These are phyloP conservation scores for Peucedramus taeniatus DNA, from an alignment of 2,113 vertebrate species.

Conservation along the genomic window DNA sequence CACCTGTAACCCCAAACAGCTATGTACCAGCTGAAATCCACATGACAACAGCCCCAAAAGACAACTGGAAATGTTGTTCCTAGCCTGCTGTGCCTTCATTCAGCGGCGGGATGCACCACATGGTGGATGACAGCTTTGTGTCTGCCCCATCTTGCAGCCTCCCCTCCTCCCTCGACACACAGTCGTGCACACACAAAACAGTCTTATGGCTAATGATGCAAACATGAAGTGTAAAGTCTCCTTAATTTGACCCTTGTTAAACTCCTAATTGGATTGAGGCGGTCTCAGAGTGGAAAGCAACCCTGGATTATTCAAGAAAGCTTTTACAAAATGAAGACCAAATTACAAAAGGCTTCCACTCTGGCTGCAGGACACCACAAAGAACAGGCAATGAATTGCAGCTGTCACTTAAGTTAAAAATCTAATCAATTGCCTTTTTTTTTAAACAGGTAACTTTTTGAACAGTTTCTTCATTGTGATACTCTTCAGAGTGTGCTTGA, in stretches of 20 bases:
- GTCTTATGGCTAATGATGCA: constrained; percentile 78
- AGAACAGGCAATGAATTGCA: constrained; percentile 74
- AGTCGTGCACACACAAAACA: constrained; percentile 64
- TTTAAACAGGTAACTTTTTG: constrained; percentile 75
- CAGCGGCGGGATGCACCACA: constrained; percentile 63
- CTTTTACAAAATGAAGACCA: constrained; percentile 75
- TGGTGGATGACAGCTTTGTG: constrained; percentile 72
- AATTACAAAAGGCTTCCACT: constrained; percentile 75
- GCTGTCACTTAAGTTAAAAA: constrained; percentile 81
- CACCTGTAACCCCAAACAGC: constrained; percentile 78
- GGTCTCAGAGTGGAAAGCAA: constrained; percentile 75
- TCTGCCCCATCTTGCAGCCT: constrained; percentile 57
- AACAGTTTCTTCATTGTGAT: constrained; percentile 79
- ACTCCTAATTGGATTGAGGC: constrained; percentile 93
- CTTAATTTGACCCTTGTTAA: constrained; percentile 92
- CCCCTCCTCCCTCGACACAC: constrained; percentile 60
- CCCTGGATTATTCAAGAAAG: constrained; percentile 79
- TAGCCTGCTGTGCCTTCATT: constrained; percentile 75
- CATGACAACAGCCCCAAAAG: constrained; percentile 68
- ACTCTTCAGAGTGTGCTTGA: constrained; percentile 76
- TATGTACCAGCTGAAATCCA: constrained; percentile 73
- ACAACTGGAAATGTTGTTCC: constrained; percentile 78
- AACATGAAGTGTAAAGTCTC: constrained; percentile 87
- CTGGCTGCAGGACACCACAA: constrained; percentile 74
- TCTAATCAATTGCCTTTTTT: constrained; percentile 79